Conservation (phyloP, 2,113 vertebrate species). For the Brachirus orientalis region DNA sequence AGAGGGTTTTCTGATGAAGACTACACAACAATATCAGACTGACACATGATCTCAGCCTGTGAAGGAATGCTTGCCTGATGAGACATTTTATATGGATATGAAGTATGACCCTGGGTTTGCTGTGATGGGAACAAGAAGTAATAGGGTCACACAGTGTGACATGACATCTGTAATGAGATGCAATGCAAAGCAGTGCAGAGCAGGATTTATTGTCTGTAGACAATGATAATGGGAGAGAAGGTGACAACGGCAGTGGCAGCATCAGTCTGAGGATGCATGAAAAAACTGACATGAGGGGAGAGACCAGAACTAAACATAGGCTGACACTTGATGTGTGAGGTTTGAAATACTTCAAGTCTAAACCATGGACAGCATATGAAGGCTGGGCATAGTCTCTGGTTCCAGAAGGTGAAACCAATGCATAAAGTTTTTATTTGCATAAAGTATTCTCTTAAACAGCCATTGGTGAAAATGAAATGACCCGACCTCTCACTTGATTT, state of each 20-base stretch:
- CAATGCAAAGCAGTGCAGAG: conserved; percentile 16
- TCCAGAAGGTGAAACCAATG: no score
- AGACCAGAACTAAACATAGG: conserved; percentile 36
- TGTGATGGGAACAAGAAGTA: conserved; percentile 39
- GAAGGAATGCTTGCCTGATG: conserved; percentile 32
- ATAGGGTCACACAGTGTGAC: conserved; percentile 46
- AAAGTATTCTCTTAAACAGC: no score
- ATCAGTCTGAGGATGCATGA: conserved; percentile 55
- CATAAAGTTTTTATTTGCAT: no score
- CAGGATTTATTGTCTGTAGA: conserved; percentile 58
- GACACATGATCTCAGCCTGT: conserved; percentile 12
- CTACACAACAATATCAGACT: conserved; percentile 7
- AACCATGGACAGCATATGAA: no score
- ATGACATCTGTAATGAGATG: conserved; percentile 58
- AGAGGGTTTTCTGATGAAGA: conserved; percentile 15
- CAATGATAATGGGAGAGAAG: conserved; percentile 58
- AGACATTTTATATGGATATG: conserved; percentile 56
- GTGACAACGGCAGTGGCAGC: conserved; percentile 51
- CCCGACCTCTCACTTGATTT: no score
- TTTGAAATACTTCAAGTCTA: background rate
- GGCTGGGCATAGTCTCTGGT: no score
- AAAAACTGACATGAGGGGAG: conserved; percentile 37
- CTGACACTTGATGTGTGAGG: conserved; percentile 20
- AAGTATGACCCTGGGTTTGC: conserved; percentile 41
- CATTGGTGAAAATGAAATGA: no score